Conservation (phyloP, 2,113 vertebrate species). For the Ictidomys tridecemlineatus region DNA sequence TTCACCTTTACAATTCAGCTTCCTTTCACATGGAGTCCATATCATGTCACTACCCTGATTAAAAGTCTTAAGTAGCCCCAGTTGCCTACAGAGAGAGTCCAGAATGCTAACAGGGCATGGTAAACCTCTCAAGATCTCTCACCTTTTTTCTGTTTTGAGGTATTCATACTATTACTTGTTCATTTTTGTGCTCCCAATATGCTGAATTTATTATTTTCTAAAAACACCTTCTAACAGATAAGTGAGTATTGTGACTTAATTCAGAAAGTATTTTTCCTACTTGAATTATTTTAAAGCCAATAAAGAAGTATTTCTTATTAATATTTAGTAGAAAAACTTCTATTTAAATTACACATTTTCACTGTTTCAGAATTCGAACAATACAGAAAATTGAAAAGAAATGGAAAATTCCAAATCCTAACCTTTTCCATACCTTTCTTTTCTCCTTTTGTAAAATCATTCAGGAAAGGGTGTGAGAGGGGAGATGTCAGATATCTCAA, state of each 20-base stretch:
- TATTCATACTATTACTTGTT: neutral
- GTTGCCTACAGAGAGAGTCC: neutral
- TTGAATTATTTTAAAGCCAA: neutral
- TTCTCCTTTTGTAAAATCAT: neutral
- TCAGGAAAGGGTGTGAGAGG: neutral
- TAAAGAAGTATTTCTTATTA: conserved; percentile 2
- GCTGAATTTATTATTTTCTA: neutral
- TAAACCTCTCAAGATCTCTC: neutral
- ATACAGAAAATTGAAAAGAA: neutral
- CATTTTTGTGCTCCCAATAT: neutral
- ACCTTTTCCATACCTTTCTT: neutral
- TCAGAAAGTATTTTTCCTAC: conserved; percentile 15
- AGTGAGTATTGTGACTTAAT: conserved; percentile 1
- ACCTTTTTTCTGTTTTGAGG: neutral
- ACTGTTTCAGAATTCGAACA: conserved; percentile 7
- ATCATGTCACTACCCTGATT: neutral
- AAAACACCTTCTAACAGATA: neutral
- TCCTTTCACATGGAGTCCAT: neutral
- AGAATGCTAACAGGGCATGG: neutral
- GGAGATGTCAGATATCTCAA: neutral
- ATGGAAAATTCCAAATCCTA: conserved; percentile 31
- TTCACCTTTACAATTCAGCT: neutral
- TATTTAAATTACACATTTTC: neutral
- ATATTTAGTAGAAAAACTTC: neutral
- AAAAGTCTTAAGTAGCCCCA: neutral